phyloP scores from a whole-genome alignment of 2,888 invertebrate species.

The Leucozona laternaria region DNA sequence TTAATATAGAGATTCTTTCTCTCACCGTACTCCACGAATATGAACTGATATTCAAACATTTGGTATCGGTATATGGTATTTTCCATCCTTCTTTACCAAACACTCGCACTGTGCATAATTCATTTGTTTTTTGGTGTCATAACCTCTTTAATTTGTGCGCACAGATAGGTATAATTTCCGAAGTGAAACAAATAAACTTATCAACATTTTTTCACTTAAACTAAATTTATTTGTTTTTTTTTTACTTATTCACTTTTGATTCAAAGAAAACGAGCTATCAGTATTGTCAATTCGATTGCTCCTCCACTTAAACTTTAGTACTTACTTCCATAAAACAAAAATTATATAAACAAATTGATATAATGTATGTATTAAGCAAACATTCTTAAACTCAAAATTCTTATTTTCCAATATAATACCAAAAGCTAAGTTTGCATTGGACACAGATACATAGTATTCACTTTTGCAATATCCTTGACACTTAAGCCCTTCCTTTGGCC shows the following conservation, averaged over 20 bases:
- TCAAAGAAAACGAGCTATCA: not conserved
- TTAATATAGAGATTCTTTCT: too few relatives aligned
- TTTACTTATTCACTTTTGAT: not conserved
- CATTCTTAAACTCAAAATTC: not conserved
- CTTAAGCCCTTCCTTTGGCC: slow-evolving; percentile 81
- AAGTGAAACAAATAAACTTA: not conserved
- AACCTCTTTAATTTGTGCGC: too few relatives aligned
- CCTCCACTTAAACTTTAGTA: not conserved
- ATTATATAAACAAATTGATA: not conserved
- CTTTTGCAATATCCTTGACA: slow-evolving; percentile 78
- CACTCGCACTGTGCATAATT: too few relatives aligned
- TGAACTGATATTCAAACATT: too few relatives aligned
- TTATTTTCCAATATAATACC: too few relatives aligned
- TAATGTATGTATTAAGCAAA: not conserved
- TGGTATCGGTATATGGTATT: too few relatives aligned
- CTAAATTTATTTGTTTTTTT: not conserved
- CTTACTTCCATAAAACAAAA: not conserved
- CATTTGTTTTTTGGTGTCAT: not conserved
- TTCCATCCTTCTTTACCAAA: too few relatives aligned
- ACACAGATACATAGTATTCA: slow-evolving; percentile 81
- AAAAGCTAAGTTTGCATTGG: slow-evolving; percentile 77
- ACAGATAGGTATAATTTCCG: not conserved
- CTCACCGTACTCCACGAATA: too few relatives aligned
- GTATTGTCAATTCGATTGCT: not conserved
- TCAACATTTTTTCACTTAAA: not conserved